A percentile compares a stretch with the other conserved stretches of the same genome.
phyloP scores from a whole-genome alignment of 1,140 invertebrate species.

The Aphelenchoides fujianensis region DNA sequence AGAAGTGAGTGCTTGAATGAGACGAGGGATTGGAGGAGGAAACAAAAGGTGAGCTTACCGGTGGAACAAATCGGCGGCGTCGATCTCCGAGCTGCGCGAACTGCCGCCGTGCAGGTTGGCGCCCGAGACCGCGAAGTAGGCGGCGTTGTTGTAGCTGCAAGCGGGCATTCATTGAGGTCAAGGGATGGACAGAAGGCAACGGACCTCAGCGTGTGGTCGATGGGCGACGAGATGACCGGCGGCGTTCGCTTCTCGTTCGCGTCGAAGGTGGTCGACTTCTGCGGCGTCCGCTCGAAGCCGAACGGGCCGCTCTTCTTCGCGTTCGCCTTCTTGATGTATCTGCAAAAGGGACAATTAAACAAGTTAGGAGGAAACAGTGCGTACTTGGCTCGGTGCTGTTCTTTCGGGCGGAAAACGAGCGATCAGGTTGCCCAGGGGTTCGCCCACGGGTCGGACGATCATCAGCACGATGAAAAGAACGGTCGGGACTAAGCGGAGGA shows the following conservation, averaged over 20 bases:
- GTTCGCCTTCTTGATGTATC: conserved; percentile 49
- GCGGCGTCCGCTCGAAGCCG: conserved; percentile 32
- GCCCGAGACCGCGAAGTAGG: conserved; percentile 53
- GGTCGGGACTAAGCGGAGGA: conserved; percentile 41
- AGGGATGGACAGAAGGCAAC: too few relatives aligned
- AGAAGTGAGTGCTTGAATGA: too few relatives aligned
- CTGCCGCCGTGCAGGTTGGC: conserved; percentile 29
- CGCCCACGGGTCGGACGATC: conserved; percentile 37
- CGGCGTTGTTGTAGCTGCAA: conserved; percentile 58
- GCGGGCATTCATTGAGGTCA: too few relatives aligned
- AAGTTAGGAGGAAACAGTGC: too few relatives aligned
- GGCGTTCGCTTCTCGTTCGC: conserved; percentile 27
- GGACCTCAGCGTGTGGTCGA: conserved; percentile 13
- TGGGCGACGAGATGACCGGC: conserved; percentile 15
- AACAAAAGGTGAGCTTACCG: conserved; percentile 13
- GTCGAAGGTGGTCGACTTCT: conserved; percentile 44
- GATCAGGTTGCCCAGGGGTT: conserved; percentile 34
- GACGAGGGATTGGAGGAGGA: too few relatives aligned
- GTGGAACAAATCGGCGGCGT: conserved; percentile 29
- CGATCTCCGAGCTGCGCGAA: conserved; percentile 51
- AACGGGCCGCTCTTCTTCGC: conserved; percentile 25
- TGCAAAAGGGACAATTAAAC: too few relatives aligned
- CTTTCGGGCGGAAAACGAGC: conserved; percentile 28
- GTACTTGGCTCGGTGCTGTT: conserved; percentile 40
- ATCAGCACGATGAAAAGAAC: conserved; percentile 36